Evolutionary conservation across 2,888 invertebrate species (phyloP).

Genomic region (Phasia obesa): DNA sequence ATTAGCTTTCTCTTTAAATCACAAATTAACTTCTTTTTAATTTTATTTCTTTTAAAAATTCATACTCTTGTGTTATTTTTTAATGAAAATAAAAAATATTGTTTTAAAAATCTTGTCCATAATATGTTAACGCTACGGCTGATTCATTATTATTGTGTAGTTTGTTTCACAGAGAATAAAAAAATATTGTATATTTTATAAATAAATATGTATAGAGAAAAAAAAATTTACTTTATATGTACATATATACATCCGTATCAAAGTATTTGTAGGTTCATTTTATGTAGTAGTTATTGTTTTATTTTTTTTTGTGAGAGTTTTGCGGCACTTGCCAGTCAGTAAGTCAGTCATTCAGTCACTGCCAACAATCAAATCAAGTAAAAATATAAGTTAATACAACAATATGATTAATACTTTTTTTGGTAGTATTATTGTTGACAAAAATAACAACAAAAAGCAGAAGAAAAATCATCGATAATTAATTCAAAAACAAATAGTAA

Average conservation of each 20-base stretch:
- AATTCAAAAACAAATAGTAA: too few species aligned
- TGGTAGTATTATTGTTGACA: conserved; percentile 39
- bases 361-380: conserved; percentile 43
- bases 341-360: conserved; percentile 1
- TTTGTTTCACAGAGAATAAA: conserved; percentile 44
- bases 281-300: conserved; percentile 17
- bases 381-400: conserved; percentile 34
- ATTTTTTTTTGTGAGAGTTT: conserved; percentile 29
- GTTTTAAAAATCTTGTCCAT: conserved; percentile 38
- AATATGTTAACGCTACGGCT: conserved; percentile 51
- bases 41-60: too few species aligned
- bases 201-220: conserved; percentile 21
- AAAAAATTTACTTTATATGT: not conserved
- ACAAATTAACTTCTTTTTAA: conserved; percentile 3
- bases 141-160: conserved; percentile 52
- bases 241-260: too few species aligned
- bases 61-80: not conserved
- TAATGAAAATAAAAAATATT: conserved; percentile 5
- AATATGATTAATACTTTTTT: conserved; percentile 32
- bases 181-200: conserved; percentile 48
- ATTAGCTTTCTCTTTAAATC: not conserved
- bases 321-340: conserved; percentile 28
- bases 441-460: not conserved
- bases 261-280: not conserved
- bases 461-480: too few species aligned